These are phyloP conservation scores for Reinhardtius hippoglossoides DNA, from an alignment of 2,113 vertebrate genomes.

Conservation along the genomic window DNA sequence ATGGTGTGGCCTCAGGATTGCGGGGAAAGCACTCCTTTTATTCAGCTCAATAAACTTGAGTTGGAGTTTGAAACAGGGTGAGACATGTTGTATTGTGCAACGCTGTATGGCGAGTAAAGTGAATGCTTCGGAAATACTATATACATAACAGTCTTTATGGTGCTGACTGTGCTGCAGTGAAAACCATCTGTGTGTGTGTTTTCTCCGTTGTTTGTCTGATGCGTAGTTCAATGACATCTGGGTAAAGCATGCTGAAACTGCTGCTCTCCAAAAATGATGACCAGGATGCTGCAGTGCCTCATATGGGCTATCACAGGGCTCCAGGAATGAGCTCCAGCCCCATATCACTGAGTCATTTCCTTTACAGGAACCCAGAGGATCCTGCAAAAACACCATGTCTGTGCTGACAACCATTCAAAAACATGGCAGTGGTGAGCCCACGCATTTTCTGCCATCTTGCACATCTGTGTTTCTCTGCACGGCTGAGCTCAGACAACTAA, in stretches of 20 bases:
- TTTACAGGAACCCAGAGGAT: slow-evolving; percentile 77
- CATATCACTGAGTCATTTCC: slow-evolving; percentile 82
- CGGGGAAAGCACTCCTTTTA: slow-evolving; percentile 41
- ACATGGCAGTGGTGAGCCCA: slow-evolving; percentile 48
- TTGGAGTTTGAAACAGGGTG: slow-evolving; percentile 52
- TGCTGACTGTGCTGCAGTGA: slow-evolving; percentile 39
- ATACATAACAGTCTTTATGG: slow-evolving; percentile 30
- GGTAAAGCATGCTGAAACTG: slow-evolving; percentile 34
- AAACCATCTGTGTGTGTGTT: slow-evolving; percentile 21
- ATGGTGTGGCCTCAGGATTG: slow-evolving; percentile 29
- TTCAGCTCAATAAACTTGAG: slow-evolving; percentile 43
- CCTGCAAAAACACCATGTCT: slow-evolving; percentile 72
- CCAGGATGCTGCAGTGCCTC: slow-evolving; percentile 48
- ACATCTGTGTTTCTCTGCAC: slow-evolving; percentile 33
- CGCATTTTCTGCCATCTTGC: slow-evolving; percentile 54
- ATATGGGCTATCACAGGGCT: slow-evolving; percentile 65
- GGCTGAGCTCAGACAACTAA: slow-evolving; percentile 32
- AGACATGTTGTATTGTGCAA: slow-evolving; percentile 62
- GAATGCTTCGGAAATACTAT: slow-evolving; percentile 28
- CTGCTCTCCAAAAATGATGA: slow-evolving; percentile 55
- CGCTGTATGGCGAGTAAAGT: slow-evolving; percentile 31
- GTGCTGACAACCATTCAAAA: slow-evolving; percentile 66
- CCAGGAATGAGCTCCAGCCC: slow-evolving; percentile 66
- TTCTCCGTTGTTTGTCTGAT: slow-evolving; percentile 27
- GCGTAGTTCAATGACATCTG: slow-evolving; percentile 36